Evolutionary conservation across 2,888 invertebrate genomes (phyloP).

Genomic region (Chloroclystis v-ata): DNA sequence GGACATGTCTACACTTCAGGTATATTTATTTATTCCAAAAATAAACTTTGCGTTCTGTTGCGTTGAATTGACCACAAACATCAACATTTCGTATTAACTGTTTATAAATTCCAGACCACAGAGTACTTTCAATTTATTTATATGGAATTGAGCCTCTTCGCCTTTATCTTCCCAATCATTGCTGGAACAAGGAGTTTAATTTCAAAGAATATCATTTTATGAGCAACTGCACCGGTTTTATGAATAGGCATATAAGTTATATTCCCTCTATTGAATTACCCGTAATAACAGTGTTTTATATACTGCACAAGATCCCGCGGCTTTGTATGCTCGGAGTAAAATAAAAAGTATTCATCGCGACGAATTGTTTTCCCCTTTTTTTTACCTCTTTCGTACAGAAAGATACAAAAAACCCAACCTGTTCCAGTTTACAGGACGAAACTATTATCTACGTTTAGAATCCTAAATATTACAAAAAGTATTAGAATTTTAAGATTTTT

Average conservation of each 20-base stretch:
- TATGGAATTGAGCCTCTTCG: too few species aligned
- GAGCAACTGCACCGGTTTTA: conserved; percentile 21
- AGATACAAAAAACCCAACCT: not conserved
- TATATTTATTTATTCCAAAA: too few species aligned
- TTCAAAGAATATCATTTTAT: conserved; percentile 8
- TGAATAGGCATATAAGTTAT: conserved; percentile 29
- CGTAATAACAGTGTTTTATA: conserved; percentile 23
- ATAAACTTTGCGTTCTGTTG: too few species aligned
- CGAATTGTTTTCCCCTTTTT: not conserved
- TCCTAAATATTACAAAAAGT: too few species aligned
- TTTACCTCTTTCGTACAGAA: too few species aligned
- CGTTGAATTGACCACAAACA: too few species aligned
- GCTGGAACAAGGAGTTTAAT: conserved; percentile 5
- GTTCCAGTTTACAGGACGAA: not conserved
- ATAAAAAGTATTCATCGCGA: not conserved
- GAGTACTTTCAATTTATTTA: too few species aligned
- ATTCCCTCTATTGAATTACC: conserved; percentile 28
- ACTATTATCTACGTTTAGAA: too few species aligned
- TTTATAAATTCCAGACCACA: too few species aligned
- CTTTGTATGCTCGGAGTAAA: not conserved
- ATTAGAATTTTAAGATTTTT: too few species aligned
- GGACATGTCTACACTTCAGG: too few species aligned
- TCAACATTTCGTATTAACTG: too few species aligned
- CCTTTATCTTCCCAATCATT: not conserved
- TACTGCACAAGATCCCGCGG: not conserved